Conservation (phyloP, 2,113 vertebrate genomes). For the Myrmophylax atrothorax region DNA sequence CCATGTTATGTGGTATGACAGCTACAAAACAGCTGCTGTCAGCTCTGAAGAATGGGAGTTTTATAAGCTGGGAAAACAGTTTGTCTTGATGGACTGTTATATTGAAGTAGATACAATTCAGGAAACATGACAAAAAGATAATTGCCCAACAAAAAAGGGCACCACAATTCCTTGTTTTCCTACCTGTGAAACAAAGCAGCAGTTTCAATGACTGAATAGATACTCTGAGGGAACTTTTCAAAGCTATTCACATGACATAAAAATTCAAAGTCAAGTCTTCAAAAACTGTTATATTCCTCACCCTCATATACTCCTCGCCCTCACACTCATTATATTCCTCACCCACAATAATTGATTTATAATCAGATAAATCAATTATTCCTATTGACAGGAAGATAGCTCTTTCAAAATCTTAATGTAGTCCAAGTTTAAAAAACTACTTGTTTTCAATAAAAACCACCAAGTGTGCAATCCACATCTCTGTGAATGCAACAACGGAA, state of each 20-base stretch:
- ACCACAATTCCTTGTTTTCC: neutral
- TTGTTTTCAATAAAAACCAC: neutral
- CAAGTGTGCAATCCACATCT: neutral
- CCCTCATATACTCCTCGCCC: neutral
- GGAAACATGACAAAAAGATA: neutral
- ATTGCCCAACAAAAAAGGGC: neutral
- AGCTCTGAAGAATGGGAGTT: neutral
- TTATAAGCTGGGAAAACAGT: neutral
- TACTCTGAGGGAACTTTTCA: neutral
- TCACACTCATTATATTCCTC: neutral
- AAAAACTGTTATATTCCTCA: neutral
- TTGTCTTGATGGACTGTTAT: neutral
- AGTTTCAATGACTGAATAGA: neutral
- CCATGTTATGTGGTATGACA: neutral
- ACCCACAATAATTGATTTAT: neutral
- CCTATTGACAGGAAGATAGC: neutral
- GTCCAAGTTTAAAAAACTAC: neutral
- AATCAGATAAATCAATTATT: neutral
- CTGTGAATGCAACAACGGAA: neutral
- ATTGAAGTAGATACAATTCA: neutral
- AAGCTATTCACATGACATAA: neutral
- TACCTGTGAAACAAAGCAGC: neutral
- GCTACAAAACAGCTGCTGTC: conserved; percentile 35
- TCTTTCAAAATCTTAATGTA: neutral
- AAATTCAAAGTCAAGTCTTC: neutral